Base-by-base conservation (phyloP, 2,888 invertebrate species). In the Hylaea fasciaria region DNA sequence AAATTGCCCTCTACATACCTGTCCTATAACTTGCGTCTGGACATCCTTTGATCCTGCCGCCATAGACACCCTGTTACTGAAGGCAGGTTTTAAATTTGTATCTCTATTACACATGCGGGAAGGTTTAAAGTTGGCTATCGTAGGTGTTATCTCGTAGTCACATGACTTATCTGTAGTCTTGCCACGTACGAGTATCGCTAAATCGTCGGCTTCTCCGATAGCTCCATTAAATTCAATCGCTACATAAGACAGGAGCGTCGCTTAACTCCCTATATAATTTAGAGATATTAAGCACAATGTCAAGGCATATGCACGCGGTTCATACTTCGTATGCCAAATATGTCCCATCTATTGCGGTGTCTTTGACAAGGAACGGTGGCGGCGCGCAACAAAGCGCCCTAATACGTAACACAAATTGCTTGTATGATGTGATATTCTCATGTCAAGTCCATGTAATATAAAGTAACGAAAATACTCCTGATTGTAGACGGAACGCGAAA, bases 191-290 rank as follows among this genome's bases (percentile, higher is more conserved):
- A 54, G 56, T 51, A 73, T 60, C 76, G 74, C 77, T 75, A 81
- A 83, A 83, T 77, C 76, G 80, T 80, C 82, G 81, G 82, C 82
- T 77, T 76, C 79, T 73, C 81, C 85, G 83, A 87, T 85, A 83
- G 85, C 80, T 74, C 80, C 85, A 89, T 89, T 88, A 89, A 86
- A 90, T 86, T 89, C 87, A 89, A 89, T 89, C 80, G 83, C 68
- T 62, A 57, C 61, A 78, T 75, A 80, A 78, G 80, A 86, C 88
- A 84, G 87, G 77, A 87, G 87, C 87, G 80, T 82, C 85, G 78
- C 82, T 82, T 84, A 81, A 62, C 68, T 75, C 68, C 72, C 83
- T 85, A 79, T 88, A 80, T 88, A 90, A 89, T 90, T 89, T 89
- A 76, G 80, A 71, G 80, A 71, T 85, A 89, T 90, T 86, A 89